Conservation (phyloP, 2,888 invertebrate genomes). For the Miltochrista miniata region DNA sequence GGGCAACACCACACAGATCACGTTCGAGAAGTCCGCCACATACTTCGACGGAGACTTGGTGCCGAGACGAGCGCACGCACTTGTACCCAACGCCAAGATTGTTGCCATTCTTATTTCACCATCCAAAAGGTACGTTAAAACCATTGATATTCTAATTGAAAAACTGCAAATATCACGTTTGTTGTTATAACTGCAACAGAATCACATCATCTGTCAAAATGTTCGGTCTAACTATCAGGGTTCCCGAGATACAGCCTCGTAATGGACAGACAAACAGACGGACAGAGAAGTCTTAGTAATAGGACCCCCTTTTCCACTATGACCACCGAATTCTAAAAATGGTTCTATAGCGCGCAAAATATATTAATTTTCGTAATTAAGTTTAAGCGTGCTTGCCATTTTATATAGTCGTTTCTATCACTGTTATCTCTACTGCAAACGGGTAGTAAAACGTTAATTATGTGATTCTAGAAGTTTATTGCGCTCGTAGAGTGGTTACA, state of each 20-base stretch:
- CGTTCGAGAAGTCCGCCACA: constrained; percentile 99
- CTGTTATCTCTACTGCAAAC: not conserved
- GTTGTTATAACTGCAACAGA: too few species aligned
- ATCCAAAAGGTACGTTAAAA: constrained; percentile 85
- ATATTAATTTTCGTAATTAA: constrained; percentile 7
- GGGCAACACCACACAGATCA: constrained; percentile 87
- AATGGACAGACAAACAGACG: too few species aligned
- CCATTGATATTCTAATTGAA: too few species aligned
- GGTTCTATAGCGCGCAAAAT: constrained; percentile 6
- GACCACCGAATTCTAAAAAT: too few species aligned
- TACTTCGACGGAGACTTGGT: constrained; percentile 98
- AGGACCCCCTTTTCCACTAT: too few species aligned
- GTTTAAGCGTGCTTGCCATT: constrained; percentile 3
- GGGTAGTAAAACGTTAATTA: constrained; percentile 9
- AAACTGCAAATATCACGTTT: too few species aligned
- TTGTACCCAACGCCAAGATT: constrained; percentile 96
- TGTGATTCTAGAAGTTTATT: constrained; percentile 7
- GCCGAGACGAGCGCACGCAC: constrained; percentile 93
- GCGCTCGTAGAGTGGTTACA: constrained; percentile 11
- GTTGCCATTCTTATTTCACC: constrained; percentile 95
- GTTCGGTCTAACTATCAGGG: too few species aligned
- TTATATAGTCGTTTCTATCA: constrained; percentile 3
- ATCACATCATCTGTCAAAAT: too few species aligned
- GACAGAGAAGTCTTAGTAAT: too few species aligned
- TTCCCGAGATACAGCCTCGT: too few species aligned